A percentile compares a stretch with the other conserved stretches of the same genome.
Evolutionary conservation across 2,797 vertebrate genomes (phyloP).

Genomic region (Nasua narica): DNA sequence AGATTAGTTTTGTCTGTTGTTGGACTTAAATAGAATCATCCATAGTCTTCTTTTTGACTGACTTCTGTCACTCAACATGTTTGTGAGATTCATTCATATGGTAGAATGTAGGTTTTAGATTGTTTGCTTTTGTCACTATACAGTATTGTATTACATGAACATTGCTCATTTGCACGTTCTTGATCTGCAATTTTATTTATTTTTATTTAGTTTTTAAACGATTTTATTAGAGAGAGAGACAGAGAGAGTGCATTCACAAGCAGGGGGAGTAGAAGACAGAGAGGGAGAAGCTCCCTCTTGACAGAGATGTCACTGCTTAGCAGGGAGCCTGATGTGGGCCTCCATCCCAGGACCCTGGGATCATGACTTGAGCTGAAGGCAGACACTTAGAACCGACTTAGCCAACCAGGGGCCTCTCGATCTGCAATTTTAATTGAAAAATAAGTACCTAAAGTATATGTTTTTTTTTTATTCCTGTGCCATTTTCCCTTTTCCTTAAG

Average conservation of each 20-base stretch:
- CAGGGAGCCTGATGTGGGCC: no score
- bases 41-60: neutral
- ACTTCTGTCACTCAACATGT: neutral
- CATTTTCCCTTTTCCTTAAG: neutral
- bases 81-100: neutral
- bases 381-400: no score
- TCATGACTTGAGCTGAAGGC: no score
- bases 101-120: neutral
- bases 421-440: constrained; percentile 30
- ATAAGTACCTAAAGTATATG: neutral
- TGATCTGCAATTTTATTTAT: neutral
- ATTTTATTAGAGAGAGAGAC: neutral
- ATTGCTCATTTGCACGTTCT: neutral
- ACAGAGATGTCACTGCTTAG: no score
- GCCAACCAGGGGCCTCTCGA: neutral
- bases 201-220: neutral
- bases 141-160: neutral
- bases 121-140: neutral
- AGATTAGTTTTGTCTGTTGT: neutral
- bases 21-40: neutral
- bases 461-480: neutral
- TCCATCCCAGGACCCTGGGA: no score
- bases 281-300: no score
- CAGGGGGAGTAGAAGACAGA: neutral
- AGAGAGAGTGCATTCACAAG: neutral